Percentiles rank a stretch among this genome's conserved stretches.
phyloP scores from a whole-genome alignment of 2,113 vertebrate species.

The Ramphastos sulfuratus region DNA sequence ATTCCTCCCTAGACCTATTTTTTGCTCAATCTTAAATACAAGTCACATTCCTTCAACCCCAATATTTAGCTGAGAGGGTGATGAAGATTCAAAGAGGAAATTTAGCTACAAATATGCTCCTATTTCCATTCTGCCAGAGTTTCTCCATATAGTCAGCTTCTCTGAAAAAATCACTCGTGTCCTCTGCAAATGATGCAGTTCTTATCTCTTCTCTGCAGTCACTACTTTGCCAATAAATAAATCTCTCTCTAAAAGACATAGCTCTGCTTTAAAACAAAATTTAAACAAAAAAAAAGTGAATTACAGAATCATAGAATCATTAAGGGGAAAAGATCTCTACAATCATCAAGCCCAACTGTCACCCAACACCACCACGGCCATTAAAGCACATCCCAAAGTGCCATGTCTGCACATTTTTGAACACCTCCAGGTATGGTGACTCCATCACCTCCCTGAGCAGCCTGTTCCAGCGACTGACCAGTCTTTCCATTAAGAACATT shows the following conservation, averaged over 20 bases:
- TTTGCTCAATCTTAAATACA: neutral
- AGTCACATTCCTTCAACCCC: neutral
- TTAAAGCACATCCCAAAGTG: too few species aligned
- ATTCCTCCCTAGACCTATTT: conserved; percentile 8
- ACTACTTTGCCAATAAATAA: neutral
- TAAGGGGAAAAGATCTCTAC: too few species aligned
- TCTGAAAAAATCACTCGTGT: neutral
- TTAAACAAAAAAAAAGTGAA: too few species aligned
- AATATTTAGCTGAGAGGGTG: neutral
- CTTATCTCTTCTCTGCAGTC: neutral
- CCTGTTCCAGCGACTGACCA: too few species aligned
- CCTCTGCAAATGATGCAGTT: neutral
- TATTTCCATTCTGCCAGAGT: neutral
- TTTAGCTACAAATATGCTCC: neutral
- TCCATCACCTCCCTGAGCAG: too few species aligned
- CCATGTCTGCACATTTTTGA: too few species aligned
- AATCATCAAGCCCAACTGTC: too few species aligned
- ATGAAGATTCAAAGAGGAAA: neutral
- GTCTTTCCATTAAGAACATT: too few species aligned
- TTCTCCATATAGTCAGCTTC: neutral
- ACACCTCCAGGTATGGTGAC: too few species aligned
- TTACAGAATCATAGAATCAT: too few species aligned
- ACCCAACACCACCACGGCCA: too few species aligned
- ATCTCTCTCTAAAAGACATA: neutral
- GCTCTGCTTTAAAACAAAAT: neutral